Evolutionary conservation across 2,888 invertebrate genomes (phyloP).

Genomic region (Merodon equestris): DNA sequence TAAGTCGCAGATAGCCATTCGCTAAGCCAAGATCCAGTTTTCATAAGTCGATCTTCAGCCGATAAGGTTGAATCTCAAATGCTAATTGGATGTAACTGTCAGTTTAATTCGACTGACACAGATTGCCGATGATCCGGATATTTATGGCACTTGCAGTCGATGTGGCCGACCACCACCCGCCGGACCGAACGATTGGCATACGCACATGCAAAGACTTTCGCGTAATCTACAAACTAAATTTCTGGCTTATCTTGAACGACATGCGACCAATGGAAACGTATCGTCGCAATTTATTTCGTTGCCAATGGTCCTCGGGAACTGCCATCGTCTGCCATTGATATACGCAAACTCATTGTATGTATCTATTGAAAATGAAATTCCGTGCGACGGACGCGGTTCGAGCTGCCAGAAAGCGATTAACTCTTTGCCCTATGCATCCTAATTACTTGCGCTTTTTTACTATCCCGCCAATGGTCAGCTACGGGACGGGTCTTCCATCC

Average conservation of each 20-base stretch:
- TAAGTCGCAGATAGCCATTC: too few species aligned
- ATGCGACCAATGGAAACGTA: too few species aligned
- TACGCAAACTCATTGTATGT: not conserved
- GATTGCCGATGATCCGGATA: constrained; percentile 6
- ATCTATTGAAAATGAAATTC: constrained; percentile 31
- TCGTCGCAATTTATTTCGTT: not conserved
- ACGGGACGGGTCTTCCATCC: not conserved
- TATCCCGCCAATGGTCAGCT: too few species aligned
- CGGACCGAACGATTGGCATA: too few species aligned
- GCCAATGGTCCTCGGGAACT: not conserved
- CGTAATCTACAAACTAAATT: constrained; percentile 6
- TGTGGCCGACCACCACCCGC: too few species aligned
- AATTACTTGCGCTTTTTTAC: constrained; percentile 10
- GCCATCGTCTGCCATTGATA: too few species aligned
- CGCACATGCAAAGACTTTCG: not conserved
- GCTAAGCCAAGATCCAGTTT: too few species aligned
- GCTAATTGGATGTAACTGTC: constrained; percentile 25
- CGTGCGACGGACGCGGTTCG: not conserved
- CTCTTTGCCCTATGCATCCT: constrained; percentile 19
- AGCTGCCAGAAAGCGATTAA: constrained; percentile 6
- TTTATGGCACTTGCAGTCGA: not conserved
- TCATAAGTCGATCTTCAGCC: not conserved
- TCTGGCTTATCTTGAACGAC: constrained; percentile 9
- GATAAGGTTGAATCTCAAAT: constrained; percentile 14
- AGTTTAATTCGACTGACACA: constrained; percentile 12